Percentiles rank a stretch among this genome's conserved stretches.
Evolutionary conservation across 1,140 invertebrate genomes (phyloP).

Genomic region (Penaeus vannamei): DNA sequence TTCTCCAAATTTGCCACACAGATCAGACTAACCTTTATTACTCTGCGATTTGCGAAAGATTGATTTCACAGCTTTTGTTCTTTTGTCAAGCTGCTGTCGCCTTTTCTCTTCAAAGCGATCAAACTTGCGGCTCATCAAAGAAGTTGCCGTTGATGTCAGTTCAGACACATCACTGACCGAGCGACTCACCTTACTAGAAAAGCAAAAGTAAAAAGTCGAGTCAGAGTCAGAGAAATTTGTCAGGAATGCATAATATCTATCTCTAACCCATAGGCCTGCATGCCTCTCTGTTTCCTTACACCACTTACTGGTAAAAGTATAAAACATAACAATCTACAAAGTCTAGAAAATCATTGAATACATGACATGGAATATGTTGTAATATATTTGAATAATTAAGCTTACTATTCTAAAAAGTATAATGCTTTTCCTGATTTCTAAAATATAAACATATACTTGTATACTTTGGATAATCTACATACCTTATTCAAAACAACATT

Average conservation of each 20-base stretch:
- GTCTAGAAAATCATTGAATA: no score
- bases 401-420: not conserved
- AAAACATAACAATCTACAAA: no score
- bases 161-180: constrained; percentile 69
- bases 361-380: no score
- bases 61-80: constrained; percentile 83
- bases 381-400: no score
- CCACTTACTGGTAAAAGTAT: no score
- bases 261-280: no score
- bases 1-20: not conserved
- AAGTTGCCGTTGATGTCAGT: constrained; percentile 68
- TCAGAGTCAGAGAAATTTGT: no score
- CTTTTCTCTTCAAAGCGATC: constrained; percentile 91
- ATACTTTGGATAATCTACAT: not conserved
- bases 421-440: not conserved
- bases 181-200: constrained; percentile 67
- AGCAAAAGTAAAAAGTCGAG: not conserved
- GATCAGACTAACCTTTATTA: constrained; percentile 75
- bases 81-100: constrained; percentile 85
- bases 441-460: not conserved
- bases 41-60: constrained; percentile 82
- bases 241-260: no score
- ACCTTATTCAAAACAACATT: no score
- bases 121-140: constrained; percentile 75
- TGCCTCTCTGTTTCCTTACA: no score